Conservation (phyloP, 2,888 invertebrate genomes). For the Luperina nickerlii region DNA sequence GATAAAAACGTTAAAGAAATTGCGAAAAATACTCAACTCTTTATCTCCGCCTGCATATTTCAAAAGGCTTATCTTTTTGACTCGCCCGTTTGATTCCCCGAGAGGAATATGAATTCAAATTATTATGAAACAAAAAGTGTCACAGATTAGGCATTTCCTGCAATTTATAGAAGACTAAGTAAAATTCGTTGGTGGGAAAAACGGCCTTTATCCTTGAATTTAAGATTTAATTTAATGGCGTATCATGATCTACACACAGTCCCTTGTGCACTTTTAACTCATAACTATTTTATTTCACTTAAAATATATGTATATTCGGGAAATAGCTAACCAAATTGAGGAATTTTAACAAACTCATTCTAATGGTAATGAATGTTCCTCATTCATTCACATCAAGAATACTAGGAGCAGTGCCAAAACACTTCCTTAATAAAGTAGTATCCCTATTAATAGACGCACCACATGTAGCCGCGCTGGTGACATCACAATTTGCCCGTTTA, state of each 20-base stretch:
- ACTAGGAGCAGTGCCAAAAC: constrained; percentile 6
- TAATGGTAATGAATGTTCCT: neutral
- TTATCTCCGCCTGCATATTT: constrained; percentile 64
- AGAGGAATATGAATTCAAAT: constrained; percentile 61
- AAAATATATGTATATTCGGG: neutral
- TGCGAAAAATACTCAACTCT: constrained; percentile 63
- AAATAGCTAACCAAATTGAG: neutral
- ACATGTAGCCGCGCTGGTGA: constrained; percentile 61
- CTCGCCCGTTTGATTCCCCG: constrained; percentile 45
- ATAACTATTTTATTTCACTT: neutral
- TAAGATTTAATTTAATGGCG: neutral
- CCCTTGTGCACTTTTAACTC: neutral
- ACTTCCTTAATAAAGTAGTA: constrained; percentile 37
- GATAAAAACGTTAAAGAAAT: constrained; percentile 59
- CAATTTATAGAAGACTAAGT: constrained; percentile 29
- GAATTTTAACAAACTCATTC: neutral
- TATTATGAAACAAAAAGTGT: constrained; percentile 52
- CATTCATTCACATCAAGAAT: constrained; percentile 13
- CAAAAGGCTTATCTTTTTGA: constrained; percentile 63
- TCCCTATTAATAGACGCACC: constrained; percentile 54
- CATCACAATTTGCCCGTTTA: constrained; percentile 68
- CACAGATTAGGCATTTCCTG: constrained; percentile 48
- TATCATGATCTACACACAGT: neutral
- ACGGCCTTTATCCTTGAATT: neutral
- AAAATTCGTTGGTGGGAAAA: neutral